A percentile compares a stretch with the other conserved stretches of the same genome.
Conservation (phyloP, 2,888 invertebrate genomes). For the Rhyacophila evoluta region DNA sequence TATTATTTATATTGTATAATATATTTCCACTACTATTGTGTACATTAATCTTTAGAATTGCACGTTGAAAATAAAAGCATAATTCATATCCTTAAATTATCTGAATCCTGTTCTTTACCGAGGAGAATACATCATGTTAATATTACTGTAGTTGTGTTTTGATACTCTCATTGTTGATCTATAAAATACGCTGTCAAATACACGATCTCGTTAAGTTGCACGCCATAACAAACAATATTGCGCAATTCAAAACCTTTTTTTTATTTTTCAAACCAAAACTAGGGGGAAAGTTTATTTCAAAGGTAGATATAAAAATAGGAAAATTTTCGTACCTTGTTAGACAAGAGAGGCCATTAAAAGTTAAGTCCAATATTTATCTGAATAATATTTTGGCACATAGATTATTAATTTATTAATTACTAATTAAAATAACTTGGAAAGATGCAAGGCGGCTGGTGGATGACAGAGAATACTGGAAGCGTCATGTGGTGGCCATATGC, state of each 20-base stretch:
- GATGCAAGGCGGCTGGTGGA: no score
- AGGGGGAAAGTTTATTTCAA: background rate
- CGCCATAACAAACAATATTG: constrained; percentile 3
- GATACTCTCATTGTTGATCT: background rate
- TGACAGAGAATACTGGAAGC: no score
- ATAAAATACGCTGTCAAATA: constrained; percentile 9
- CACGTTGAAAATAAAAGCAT: no score
- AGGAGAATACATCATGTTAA: background rate
- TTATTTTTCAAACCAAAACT: background rate
- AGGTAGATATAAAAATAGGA: background rate
- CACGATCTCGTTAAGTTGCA: background rate
- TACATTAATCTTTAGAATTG: no score
- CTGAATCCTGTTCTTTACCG: background rate
- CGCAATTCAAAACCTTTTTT: background rate
- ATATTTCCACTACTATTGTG: no score
- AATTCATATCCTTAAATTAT: no score
- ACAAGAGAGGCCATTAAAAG: background rate
- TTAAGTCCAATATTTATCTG: no score
- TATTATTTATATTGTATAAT: no score
- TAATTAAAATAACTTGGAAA: no score
- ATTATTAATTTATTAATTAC: no score
- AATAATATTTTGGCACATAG: no score
- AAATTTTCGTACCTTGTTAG: background rate
- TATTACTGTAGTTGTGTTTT: background rate
- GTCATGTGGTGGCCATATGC: no score